These are phyloP conservation scores for Colius striatus DNA, from an alignment of 2,113 vertebrate genomes.

Conservation along the genomic window DNA sequence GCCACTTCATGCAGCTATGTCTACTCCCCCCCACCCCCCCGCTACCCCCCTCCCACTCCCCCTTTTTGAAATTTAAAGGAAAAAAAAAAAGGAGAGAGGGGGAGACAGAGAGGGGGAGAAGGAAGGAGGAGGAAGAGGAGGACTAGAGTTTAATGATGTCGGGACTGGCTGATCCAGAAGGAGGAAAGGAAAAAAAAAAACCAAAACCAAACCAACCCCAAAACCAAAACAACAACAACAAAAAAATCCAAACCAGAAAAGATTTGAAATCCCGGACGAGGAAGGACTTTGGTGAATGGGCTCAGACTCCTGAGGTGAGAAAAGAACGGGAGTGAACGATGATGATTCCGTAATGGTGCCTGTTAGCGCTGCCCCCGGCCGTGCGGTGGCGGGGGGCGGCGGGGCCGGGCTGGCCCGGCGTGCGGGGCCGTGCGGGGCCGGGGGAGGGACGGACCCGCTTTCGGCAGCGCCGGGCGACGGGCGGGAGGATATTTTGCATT, in stretches of 20 bases:
- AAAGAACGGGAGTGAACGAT: constrained; percentile 13
- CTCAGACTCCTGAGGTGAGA: constrained; percentile 76
- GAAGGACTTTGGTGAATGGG: constrained; percentile 73
- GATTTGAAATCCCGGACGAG: constrained; percentile 30
- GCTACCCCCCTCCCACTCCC: constrained; percentile 64
- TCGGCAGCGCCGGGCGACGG: constrained; percentile 78
- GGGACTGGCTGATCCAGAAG: constrained; percentile 64
- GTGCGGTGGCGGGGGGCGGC: constrained; percentile 41
- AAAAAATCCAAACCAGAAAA: background rate
- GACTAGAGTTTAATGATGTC: constrained; percentile 73
- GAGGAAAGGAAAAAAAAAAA: constrained; percentile 49
- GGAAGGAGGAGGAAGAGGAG: background rate
- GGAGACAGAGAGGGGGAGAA: background rate
- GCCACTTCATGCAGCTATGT: constrained; percentile 91
- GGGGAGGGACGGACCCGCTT: constrained; percentile 49
- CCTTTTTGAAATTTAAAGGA: constrained; percentile 42
- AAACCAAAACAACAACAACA: too few species aligned
- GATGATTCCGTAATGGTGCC: background rate
- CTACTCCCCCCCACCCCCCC: constrained; percentile 75
- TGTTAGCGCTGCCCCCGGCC: constrained; percentile 44
- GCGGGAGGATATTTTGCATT: constrained; percentile 75
- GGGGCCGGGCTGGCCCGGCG: background rate
- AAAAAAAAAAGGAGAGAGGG: background rate
- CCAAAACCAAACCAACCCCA: too few species aligned
- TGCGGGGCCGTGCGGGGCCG: constrained; percentile 58